Evolutionary conservation across 2,797 vertebrate species (phyloP).

Genomic region (Propithecus deckenii): DNA sequence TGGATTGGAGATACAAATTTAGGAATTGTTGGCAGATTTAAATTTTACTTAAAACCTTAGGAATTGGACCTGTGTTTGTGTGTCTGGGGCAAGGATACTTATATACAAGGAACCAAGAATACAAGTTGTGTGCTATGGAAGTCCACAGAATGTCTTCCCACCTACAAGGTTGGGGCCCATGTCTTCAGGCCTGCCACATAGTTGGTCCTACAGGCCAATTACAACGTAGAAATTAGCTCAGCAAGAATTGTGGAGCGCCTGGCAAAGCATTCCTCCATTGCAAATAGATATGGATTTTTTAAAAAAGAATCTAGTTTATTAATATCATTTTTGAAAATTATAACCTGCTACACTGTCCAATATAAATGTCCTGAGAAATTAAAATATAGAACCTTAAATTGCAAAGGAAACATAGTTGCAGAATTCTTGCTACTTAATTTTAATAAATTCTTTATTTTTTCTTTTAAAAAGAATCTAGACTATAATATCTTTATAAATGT

Average conservation of each 20-base stretch:
- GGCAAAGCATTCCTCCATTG: background rate
- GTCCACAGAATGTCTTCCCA: background rate
- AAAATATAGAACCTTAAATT: too few relatives aligned
- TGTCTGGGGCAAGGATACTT: background rate
- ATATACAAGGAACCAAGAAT: background rate
- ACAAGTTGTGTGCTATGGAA: background rate
- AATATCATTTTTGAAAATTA: too few relatives aligned
- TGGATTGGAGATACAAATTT: background rate
- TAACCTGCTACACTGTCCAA: too few relatives aligned
- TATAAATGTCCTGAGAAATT: too few relatives aligned
- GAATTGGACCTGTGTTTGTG: background rate
- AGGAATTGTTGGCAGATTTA: conserved; percentile 17
- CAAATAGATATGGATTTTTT: background rate
- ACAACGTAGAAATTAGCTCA: background rate
- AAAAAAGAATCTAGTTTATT: background rate
- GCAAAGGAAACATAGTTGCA: too few relatives aligned
- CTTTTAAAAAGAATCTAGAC: background rate
- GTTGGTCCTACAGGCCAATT: background rate
- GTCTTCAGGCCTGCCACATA: background rate
- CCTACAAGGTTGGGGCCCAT: background rate
- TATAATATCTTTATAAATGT: background rate
- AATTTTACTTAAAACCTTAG: background rate
- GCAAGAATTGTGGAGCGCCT: background rate
- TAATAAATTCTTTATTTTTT: too few relatives aligned
- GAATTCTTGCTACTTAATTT: too few relatives aligned